These are phyloP conservation scores for Tenthredo amoena DNA, from an alignment of 2,888 invertebrate genomes.

Conservation along the genomic window DNA sequence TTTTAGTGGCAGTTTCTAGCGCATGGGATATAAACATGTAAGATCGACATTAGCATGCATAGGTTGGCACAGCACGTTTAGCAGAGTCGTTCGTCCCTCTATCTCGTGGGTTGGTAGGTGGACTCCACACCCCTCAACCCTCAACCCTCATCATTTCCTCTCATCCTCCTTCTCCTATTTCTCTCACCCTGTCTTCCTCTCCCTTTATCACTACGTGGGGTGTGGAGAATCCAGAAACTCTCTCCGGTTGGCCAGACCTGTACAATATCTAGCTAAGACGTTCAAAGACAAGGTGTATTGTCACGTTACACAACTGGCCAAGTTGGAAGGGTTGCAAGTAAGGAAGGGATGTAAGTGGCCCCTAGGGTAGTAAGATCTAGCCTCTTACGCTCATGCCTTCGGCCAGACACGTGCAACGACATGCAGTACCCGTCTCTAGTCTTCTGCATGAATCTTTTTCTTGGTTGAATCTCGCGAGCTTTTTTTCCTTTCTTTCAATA, in stretches of 20 bases:
- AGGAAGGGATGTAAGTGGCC: slow-evolving; percentile 33
- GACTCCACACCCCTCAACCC: slow-evolving; percentile 52
- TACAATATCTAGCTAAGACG: not conserved
- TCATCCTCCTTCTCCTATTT: slow-evolving; percentile 6
- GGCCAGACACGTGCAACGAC: not conserved
- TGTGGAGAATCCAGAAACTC: slow-evolving; percentile 19
- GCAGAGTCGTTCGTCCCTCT: slow-evolving; percentile 56
- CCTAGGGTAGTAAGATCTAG: slow-evolving; percentile 21
- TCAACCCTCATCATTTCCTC: slow-evolving; percentile 34
- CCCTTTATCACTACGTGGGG: slow-evolving; percentile 15
- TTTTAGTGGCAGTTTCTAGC: slow-evolving; percentile 42
- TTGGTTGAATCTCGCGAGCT: not conserved
- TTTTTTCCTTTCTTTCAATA: not conserved
- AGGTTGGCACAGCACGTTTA: slow-evolving; percentile 72
- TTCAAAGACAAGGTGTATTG: slow-evolving; percentile 45
- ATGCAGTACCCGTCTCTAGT: not conserved
- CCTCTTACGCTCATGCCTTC: not conserved
- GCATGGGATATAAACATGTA: slow-evolving; percentile 63
- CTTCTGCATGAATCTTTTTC: not conserved
- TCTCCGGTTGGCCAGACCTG: slow-evolving; percentile 54
- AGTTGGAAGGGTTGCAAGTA: slow-evolving; percentile 28
- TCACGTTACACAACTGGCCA: slow-evolving; percentile 35
- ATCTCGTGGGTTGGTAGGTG: slow-evolving; percentile 47
- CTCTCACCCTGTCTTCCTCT: slow-evolving; percentile 53
- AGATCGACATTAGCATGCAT: slow-evolving; percentile 74